A percentile compares a stretch with the other conserved stretches of the same genome.
Evolutionary conservation across 2,113 vertebrate species (phyloP).

Genomic region (Amazona guildingii): DNA sequence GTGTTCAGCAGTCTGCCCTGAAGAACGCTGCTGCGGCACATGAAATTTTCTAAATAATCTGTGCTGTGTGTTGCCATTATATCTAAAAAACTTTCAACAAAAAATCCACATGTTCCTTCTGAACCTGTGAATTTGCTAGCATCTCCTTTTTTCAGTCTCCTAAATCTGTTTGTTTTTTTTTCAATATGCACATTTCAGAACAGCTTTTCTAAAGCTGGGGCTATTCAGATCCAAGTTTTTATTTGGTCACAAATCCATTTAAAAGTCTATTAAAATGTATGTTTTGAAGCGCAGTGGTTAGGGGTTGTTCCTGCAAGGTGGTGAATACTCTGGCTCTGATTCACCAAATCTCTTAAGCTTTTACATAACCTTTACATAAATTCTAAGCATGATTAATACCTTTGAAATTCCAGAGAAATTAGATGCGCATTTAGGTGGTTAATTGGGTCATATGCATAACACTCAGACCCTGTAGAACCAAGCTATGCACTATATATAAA

Average conservation of each 20-base stretch:
- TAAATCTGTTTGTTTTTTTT: not conserved
- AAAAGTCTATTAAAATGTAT: not conserved
- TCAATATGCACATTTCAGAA: not conserved
- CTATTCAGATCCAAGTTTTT: not conserved
- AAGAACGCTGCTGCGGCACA: rapidly evolving
- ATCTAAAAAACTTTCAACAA: not conserved
- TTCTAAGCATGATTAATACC: not conserved
- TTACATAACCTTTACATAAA: not conserved
- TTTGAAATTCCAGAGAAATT: not conserved
- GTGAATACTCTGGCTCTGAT: not conserved
- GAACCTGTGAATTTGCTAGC: not conserved
- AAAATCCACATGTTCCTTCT: not conserved
- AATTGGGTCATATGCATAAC: not conserved
- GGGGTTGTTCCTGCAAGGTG: not conserved
- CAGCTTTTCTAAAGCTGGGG: not conserved
- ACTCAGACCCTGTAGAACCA: not conserved
- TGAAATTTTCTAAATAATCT: not conserved
- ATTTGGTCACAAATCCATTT: not conserved
- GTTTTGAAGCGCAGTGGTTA: not conserved
- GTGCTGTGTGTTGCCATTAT: not conserved
- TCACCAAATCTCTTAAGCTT: not conserved
- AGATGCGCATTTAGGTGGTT: not conserved
- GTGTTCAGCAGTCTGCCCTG: not conserved
- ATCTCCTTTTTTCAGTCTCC: not conserved
- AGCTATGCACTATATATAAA: not conserved